phyloP scores from a whole-genome alignment of 35 echinoderm and acorn worm genomes.

The Nesometra sesokonis region DNA sequence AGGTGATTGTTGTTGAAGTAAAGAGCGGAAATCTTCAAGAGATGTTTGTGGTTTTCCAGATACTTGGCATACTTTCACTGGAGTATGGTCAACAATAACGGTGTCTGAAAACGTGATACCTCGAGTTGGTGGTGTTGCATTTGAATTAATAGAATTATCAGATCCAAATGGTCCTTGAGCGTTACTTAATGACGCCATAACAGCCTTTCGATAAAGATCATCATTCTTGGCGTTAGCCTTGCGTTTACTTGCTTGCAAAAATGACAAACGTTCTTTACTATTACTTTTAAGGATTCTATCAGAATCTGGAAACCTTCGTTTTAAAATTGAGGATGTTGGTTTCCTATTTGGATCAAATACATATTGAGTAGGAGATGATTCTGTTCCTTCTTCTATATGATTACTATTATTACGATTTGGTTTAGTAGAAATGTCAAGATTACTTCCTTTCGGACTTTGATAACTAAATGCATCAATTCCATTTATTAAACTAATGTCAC shows the following conservation, averaged over 20 bases:
- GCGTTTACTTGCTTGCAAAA: background rate
- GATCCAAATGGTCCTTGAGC: background rate
- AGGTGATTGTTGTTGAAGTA: slow-evolving; percentile 50
- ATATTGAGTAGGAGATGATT: slow-evolving; percentile 13
- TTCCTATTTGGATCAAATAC: slow-evolving; percentile 67
- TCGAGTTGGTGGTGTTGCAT: background rate
- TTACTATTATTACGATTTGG: background rate
- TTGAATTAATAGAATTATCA: background rate
- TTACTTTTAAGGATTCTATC: background rate
- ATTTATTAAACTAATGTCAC: background rate
- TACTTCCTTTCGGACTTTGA: background rate
- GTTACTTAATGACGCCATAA: background rate
- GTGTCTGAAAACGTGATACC: slow-evolving; percentile 84
- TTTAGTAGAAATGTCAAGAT: background rate
- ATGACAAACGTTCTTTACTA: background rate
- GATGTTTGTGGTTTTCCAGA: slow-evolving; percentile 84
- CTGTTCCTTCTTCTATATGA: background rate
- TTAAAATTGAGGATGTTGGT: slow-evolving; percentile 76
- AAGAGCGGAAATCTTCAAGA: slow-evolving; percentile 74
- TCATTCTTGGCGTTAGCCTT: background rate
- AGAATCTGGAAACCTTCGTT: slow-evolving; percentile 8
- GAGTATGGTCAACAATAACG: slow-evolving; percentile 73
- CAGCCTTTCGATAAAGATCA: background rate
- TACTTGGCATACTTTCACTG: slow-evolving; percentile 58
- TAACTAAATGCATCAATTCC: background rate